A percentile compares a stretch with the other conserved stretches of the same genome.
phyloP scores from a whole-genome alignment of 1,140 invertebrate species.

The Phortica variegata region DNA sequence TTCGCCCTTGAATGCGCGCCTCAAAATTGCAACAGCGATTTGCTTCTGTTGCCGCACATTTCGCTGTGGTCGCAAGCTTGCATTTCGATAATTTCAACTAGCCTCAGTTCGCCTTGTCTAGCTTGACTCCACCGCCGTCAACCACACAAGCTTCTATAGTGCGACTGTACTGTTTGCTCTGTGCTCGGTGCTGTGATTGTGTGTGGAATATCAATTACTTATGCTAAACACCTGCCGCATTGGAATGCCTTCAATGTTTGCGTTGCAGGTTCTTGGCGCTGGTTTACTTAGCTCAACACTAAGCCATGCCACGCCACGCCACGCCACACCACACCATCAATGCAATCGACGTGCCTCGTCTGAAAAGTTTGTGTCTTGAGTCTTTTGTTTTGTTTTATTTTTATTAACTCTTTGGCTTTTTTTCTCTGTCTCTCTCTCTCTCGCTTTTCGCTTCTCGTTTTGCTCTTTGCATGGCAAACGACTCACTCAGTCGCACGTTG shows the following conservation, averaged over 20 bases:
- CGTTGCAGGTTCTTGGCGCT: not conserved
- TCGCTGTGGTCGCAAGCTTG: no score
- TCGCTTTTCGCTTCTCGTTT: conserved; percentile 13
- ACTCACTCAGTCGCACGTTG: conserved; percentile 8
- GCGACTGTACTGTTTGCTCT: conserved; percentile 8
- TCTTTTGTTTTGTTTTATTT: conserved; percentile 32
- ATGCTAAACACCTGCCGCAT: conserved; percentile 57
- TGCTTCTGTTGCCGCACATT: conserved; percentile 2
- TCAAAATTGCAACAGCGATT: no score
- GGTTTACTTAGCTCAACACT: conserved; percentile 14
- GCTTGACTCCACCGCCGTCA: not conserved
- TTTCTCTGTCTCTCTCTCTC: not conserved
- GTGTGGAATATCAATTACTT: conserved; percentile 57
- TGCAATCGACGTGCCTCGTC: not conserved
- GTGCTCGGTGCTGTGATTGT: conserved; percentile 35
- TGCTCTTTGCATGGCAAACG: conserved; percentile 23
- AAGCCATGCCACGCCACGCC: conserved; percentile 4
- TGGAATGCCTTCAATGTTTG: conserved; percentile 47
- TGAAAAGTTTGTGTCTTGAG: conserved; percentile 43
- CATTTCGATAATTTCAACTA: no score
- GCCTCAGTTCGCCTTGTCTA: no score
- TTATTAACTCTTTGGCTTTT: conserved; percentile 6
- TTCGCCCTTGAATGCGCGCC: no score
- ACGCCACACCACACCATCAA: not conserved
- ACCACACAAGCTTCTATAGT: not conserved